Base-by-base conservation (phyloP, 1,140 invertebrate genomes). In the Pentalonia nigronervosa region DNA sequence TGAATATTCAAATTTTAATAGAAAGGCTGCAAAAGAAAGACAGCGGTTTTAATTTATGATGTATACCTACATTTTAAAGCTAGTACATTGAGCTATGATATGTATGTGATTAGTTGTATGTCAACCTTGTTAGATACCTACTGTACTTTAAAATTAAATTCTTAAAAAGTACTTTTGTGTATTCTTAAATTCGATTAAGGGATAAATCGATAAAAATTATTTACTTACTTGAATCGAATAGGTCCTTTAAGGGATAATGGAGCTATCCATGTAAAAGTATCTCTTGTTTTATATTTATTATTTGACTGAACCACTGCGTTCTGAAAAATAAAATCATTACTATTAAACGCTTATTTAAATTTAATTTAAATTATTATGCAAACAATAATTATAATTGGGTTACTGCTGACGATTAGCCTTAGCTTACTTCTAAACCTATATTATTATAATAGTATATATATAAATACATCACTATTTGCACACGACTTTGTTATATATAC, bases 231-330 rank as follows among this genome's bases (percentile, higher is more conserved):
- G 30, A 91, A 91, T 81, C 21, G 47, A 23, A 91, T 17, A 17
- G 45, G 7, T 23, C 45, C 67, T 91, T 91, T 81, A 25, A 91
- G 60, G 14, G 56, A 47, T 20, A 76, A 23, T 81, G 90, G 90
- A 76, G 90, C 90, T 81, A 91, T 9, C 90, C 90, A 91, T 7
- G 90, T 76, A 34, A 91, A 91, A 17, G 41, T 81, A 34, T 81
- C 90, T 34, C 11, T 47, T 34, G 17, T 4, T 91, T 91, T 91
- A n/a, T 45, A 47, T 34, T 91, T 81, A 14, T 81, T 91, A 81
- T 91, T 91, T 30, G 90, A 91, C 41, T 91, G 90, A 48, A 91
- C 90, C 41, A 48, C 90, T 53, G 67, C 1, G 30, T 91, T 91
- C 90, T 91, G 45, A 47, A 91, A 90, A 50, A 50, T n/a, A 87